Evolutionary conservation across 2,888 invertebrate genomes (phyloP).

Genomic region (Drosophila kuntzei): DNA sequence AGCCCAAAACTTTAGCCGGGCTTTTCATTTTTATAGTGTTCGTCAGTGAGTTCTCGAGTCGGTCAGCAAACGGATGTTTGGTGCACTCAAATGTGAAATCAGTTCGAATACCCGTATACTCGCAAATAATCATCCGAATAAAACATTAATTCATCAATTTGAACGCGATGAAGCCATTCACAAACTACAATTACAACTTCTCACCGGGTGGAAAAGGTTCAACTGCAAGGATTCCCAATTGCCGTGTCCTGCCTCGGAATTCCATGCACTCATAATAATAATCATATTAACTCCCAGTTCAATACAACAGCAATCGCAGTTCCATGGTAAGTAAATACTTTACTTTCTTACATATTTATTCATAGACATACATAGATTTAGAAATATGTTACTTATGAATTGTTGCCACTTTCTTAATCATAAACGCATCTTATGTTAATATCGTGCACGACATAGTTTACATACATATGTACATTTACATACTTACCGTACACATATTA

Average conservation of each 20-base stretch:
- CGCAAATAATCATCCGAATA: neutral
- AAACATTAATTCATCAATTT: slow-evolving; percentile 13
- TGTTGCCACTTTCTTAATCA: slow-evolving; percentile 13
- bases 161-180: slow-evolving; percentile 82
- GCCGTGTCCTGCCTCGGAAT: slow-evolving; percentile 18
- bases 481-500: slow-evolving; percentile 1
- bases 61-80: slow-evolving; percentile 37
- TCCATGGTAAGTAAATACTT: slow-evolving; percentile 11
- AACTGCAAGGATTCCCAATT: slow-evolving; percentile 30
- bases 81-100: slow-evolving; percentile 19
- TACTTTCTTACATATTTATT: neutral
- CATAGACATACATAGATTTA: neutral
- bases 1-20: slow-evolving; percentile 34
- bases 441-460: neutral
- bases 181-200: slow-evolving; percentile 83
- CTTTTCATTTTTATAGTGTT: slow-evolving; percentile 31
- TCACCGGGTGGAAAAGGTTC: slow-evolving; percentile 74
- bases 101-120: slow-evolving; percentile 8
- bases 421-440: slow-evolving; percentile 4
- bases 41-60: slow-evolving; percentile 28
- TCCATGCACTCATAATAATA: slow-evolving; percentile 28
- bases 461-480: slow-evolving; percentile 1
- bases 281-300: slow-evolving; percentile 16
- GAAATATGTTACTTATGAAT: slow-evolving; percentile 9
- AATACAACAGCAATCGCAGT: slow-evolving; percentile 1